Conservation (phyloP, 1,140 invertebrate genomes). For the Mesaphorura yosii region DNA sequence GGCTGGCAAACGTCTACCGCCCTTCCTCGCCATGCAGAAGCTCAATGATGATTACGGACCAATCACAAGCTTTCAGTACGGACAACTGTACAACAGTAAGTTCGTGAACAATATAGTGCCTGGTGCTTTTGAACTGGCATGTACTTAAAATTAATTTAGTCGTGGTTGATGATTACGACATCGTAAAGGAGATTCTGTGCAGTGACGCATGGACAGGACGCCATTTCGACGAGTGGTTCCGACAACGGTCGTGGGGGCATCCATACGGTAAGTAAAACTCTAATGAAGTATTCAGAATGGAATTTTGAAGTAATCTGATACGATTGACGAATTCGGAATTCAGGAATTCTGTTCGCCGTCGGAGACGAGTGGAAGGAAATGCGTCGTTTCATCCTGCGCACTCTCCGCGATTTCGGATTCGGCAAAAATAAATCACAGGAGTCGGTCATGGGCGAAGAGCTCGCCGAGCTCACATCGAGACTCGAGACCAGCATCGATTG, state of each 20-base stretch:
- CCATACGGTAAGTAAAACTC: background rate
- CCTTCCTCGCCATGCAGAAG: too few relatives aligned
- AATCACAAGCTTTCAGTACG: too few relatives aligned
- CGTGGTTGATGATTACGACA: slow-evolving; percentile 2
- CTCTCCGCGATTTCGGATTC: slow-evolving; percentile 67
- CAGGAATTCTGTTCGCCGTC: slow-evolving; percentile 57
- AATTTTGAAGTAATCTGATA: too few relatives aligned
- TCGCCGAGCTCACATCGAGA: slow-evolving; percentile 38
- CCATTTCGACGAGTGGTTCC: slow-evolving; percentile 1
- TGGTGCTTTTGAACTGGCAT: too few relatives aligned
- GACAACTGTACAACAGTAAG: too few relatives aligned
- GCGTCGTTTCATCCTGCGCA: slow-evolving; percentile 59
- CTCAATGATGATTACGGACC: too few relatives aligned
- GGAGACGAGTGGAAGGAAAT: slow-evolving; percentile 69
- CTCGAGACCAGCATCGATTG: slow-evolving; percentile 29
- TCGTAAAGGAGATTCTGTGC: slow-evolving; percentile 3
- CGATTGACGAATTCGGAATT: too few relatives aligned
- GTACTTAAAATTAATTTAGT: background rate
- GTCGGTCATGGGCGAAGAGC: slow-evolving; percentile 55
- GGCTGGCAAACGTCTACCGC: too few relatives aligned
- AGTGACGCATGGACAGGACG: background rate
- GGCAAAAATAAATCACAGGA: slow-evolving; percentile 57
- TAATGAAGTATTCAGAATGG: too few relatives aligned
- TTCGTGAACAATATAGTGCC: too few relatives aligned
- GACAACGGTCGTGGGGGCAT: background rate